phyloP scores from a whole-genome alignment of 1,140 invertebrate species.

The Mizuhopecten yessoensis region DNA sequence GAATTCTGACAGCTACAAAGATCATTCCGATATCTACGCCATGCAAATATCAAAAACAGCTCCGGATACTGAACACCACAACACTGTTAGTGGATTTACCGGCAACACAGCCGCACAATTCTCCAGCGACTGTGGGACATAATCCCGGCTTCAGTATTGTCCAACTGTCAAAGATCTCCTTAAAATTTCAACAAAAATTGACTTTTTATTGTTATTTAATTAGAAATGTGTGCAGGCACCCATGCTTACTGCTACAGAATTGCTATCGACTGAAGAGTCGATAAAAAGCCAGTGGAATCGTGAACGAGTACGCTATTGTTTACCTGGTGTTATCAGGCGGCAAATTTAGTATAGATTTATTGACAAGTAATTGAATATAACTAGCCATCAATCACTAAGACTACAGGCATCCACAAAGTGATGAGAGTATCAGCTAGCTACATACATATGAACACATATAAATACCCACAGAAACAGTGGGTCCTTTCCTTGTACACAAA shows the following conservation, averaged over 20 bases:
- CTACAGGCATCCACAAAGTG: background rate
- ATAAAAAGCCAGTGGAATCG: conserved; percentile 1
- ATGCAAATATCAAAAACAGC: conserved; percentile 3
- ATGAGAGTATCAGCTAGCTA: background rate
- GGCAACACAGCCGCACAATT: background rate
- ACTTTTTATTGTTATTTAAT: conserved; percentile 40
- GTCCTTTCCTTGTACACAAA: background rate
- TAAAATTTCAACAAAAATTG: conserved; percentile 40
- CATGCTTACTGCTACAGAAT: conserved; percentile 33
- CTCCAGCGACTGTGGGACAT: conserved; percentile 1
- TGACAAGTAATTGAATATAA: conserved; percentile 7
- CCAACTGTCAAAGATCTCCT: background rate
- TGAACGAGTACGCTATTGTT: conserved; percentile 25
- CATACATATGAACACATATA: background rate
- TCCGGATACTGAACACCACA: background rate
- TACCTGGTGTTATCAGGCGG: background rate
- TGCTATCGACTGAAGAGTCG: conserved; percentile 5
- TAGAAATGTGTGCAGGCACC: conserved; percentile 16
- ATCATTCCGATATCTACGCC: background rate
- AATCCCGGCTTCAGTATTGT: background rate
- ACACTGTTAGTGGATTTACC: background rate
- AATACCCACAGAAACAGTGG: background rate
- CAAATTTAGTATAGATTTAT: conserved; percentile 16
- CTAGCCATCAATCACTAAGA: background rate
- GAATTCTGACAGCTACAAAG: conserved; percentile 32